Evolutionary conservation across 2,797 vertebrate genomes (phyloP).

Genomic region (Propithecus deckenii): DNA sequence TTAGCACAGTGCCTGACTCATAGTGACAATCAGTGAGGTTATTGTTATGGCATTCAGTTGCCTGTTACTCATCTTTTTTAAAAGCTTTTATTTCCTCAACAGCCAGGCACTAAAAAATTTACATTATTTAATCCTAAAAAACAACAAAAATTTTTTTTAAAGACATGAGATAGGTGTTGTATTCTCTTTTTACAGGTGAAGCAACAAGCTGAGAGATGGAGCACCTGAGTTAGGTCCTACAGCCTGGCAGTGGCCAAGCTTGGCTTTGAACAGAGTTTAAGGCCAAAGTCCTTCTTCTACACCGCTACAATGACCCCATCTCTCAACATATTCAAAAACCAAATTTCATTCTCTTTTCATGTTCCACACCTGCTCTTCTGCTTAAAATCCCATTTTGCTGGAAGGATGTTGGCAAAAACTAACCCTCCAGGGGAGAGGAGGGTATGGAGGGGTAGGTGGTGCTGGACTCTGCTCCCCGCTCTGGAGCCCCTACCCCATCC

Average conservation of each 20-base stretch:
- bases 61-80: background rate
- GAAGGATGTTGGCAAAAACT: background rate
- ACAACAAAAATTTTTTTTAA: background rate
- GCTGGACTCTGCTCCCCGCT: background rate
- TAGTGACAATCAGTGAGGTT: background rate
- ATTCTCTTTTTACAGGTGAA: background rate
- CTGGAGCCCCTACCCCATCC: background rate
- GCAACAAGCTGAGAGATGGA: background rate
- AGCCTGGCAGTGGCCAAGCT: background rate
- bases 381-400: background rate
- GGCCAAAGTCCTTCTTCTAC: background rate
- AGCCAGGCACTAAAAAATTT: background rate
- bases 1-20: background rate
- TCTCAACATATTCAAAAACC: background rate
- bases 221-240: background rate
- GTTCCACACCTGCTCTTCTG: background rate
- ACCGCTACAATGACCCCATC: background rate
- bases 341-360: background rate
- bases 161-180: background rate
- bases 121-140: background rate
- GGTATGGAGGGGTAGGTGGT: background rate
- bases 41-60: background rate
- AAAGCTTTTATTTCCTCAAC: constrained; percentile 22
- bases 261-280: background rate
- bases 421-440: too few species aligned